These are phyloP conservation scores for Riparia riparia DNA, from an alignment of 2,113 vertebrate species.

Conservation along the genomic window DNA sequence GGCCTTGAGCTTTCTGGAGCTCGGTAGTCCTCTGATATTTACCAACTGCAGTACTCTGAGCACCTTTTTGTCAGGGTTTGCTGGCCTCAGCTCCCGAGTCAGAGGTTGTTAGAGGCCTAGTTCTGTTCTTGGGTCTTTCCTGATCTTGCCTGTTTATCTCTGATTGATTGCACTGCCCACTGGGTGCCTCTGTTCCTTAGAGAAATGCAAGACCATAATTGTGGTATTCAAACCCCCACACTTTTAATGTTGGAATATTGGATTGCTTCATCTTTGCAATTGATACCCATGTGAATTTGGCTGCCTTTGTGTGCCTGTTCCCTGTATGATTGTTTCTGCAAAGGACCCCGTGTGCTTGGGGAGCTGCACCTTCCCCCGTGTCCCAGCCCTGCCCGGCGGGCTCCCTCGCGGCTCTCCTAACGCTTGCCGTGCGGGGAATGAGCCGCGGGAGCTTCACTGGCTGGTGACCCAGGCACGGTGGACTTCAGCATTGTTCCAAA, in stretches of 20 bases:
- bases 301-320: not conserved
- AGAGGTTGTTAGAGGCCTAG: not conserved
- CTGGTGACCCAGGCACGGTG: rapidly evolving
- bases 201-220: not conserved
- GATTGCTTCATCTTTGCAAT: not conserved
- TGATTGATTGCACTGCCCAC: not conserved
- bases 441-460: not conserved
- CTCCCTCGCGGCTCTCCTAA: not conserved
- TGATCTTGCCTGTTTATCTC: not conserved
- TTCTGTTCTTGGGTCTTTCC: not conserved
- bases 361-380: not conserved
- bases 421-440: rapidly evolving
- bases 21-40: not conserved
- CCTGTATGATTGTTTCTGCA: not conserved
- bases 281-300: not conserved
- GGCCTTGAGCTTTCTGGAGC: not conserved
- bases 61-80: not conserved
- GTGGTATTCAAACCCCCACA: not conserved
- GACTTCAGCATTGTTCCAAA: not conserved
- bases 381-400: rapidly evolving
- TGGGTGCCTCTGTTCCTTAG: not conserved
- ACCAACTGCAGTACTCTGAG: not conserved
- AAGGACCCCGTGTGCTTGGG: not conserved
- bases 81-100: not conserved
- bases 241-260: not conserved